Conservation (phyloP, 2,888 invertebrate species). For the Incurvaria masculella region DNA sequence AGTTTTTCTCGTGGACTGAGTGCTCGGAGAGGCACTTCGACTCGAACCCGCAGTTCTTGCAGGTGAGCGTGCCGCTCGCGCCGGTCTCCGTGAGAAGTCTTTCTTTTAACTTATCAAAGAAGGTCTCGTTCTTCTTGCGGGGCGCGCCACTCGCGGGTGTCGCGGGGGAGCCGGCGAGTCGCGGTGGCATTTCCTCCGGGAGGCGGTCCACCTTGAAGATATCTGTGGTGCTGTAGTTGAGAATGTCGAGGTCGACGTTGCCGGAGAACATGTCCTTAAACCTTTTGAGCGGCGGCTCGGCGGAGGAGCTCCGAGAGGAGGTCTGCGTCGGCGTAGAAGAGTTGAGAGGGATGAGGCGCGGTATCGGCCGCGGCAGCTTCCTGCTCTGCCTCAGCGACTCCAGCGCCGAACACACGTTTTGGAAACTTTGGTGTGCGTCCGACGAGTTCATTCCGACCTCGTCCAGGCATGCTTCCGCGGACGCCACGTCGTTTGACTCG, state of each 20-base stretch:
- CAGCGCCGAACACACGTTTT: constrained; percentile 23
- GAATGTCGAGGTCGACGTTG: neutral
- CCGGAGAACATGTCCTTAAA: constrained; percentile 28
- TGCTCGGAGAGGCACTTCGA: constrained; percentile 80
- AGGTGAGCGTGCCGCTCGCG: constrained; percentile 63
- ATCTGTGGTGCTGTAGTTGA: neutral
- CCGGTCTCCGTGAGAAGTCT: constrained; percentile 64
- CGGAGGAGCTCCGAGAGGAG: constrained; percentile 25
- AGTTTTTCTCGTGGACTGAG: constrained; percentile 72
- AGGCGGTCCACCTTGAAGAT: neutral
- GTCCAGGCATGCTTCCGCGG: constrained; percentile 23
- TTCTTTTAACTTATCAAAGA: constrained; percentile 80
- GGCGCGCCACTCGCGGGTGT: constrained; percentile 18
- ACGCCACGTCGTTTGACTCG: constrained; percentile 39
- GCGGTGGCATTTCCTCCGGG: constrained; percentile 27
- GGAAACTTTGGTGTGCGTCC: constrained; percentile 6
- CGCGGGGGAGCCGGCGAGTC: constrained; percentile 15
- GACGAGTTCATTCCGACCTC: constrained; percentile 12
- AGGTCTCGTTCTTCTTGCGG: constrained; percentile 68
- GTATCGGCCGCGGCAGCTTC: constrained; percentile 61
- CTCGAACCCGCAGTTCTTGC: constrained; percentile 69
- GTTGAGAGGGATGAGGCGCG: constrained; percentile 71
- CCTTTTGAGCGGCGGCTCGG: constrained; percentile 45
- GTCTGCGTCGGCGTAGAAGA: constrained; percentile 42
- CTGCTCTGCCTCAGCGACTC: constrained; percentile 32